Evolutionary conservation across 1,140 invertebrate genomes (phyloP).

Genomic region (Drosophila burlai): DNA sequence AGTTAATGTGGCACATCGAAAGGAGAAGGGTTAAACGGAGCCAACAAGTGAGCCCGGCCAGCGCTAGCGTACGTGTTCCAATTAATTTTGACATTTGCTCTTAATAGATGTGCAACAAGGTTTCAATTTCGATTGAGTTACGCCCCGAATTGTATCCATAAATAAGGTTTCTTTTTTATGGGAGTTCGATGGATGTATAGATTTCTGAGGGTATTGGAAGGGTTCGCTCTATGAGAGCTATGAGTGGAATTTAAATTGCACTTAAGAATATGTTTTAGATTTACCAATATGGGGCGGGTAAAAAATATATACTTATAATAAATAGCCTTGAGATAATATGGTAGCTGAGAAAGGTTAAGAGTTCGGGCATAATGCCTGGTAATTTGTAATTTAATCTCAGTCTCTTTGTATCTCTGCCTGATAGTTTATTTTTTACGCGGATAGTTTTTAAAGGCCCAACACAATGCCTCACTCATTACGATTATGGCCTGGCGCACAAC

Average conservation of each 20-base stretch:
- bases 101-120: slow-evolving; percentile 69
- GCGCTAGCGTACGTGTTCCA: slow-evolving; percentile 65
- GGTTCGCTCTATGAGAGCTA: not conserved
- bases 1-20: slow-evolving; percentile 74
- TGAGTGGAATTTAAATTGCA: slow-evolving; percentile 1
- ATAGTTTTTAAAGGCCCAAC: slow-evolving; percentile 4
- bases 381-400: not conserved
- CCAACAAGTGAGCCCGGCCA: slow-evolving; percentile 27
- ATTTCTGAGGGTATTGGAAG: not conserved
- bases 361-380: not conserved
- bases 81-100: slow-evolving; percentile 74
- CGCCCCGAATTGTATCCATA: slow-evolving; percentile 30
- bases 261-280: not conserved
- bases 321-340: not conserved
- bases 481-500: slow-evolving; percentile 11
- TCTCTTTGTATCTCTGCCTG: not conserved
- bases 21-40: slow-evolving; percentile 60
- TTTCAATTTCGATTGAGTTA: slow-evolving; percentile 56
- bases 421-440: no score
- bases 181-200: not conserved
- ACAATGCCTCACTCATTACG: slow-evolving; percentile 18
- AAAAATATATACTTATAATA: not conserved
- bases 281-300: no score
- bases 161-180: slow-evolving; percentile 11
- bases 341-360: not conserved